Conservation (phyloP, 1,140 invertebrate species). For the Aphelenchoides besseyi region DNA sequence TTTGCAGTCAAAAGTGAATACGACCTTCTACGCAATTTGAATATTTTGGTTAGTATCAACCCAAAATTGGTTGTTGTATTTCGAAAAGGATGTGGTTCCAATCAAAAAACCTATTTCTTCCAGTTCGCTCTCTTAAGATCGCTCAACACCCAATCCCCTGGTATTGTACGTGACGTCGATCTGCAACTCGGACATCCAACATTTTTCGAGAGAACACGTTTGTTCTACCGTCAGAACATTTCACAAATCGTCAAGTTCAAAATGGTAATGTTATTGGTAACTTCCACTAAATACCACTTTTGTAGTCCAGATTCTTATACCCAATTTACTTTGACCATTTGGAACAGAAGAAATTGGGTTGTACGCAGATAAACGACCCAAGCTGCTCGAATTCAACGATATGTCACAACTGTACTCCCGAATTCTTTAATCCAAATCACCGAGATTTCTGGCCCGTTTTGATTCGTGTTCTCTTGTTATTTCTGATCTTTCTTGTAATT, state of each 20-base stretch:
- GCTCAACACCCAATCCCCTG: neutral
- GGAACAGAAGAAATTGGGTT: no score
- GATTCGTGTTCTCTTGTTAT: neutral
- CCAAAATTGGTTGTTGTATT: neutral
- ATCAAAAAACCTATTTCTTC: neutral
- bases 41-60: no score
- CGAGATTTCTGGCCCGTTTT: neutral
- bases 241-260: neutral
- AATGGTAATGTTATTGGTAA: no score
- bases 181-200: neutral
- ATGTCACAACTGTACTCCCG: neutral
- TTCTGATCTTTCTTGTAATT: neutral
- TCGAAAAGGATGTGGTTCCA: neutral
- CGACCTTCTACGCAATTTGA: no score
- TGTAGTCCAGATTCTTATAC: no score
- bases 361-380: neutral
- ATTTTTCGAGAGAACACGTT: neutral
- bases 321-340: no score
- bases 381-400: neutral
- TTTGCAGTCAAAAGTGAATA: no score
- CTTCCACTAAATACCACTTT: no score
- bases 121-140: neutral
- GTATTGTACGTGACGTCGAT: neutral
- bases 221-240: neutral
- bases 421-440: neutral